These are phyloP conservation scores for Drosophila formosana DNA, from an alignment of 2,888 invertebrate genomes.

Conservation along the genomic window DNA sequence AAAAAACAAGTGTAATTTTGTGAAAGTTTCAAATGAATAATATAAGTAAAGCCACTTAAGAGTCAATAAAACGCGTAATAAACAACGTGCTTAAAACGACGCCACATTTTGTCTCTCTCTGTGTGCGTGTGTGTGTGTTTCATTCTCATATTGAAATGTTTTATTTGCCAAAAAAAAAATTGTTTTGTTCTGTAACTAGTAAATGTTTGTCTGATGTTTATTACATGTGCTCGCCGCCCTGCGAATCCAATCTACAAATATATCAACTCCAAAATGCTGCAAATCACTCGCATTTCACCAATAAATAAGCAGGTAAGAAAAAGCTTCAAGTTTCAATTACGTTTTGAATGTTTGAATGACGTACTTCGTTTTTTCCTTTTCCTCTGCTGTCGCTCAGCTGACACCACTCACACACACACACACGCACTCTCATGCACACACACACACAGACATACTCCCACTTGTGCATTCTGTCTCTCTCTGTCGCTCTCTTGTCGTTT, in stretches of 20 bases:
- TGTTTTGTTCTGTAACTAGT: slow-evolving; percentile 32
- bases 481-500: slow-evolving; percentile 16
- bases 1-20: slow-evolving; percentile 49
- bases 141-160: slow-evolving; percentile 18
- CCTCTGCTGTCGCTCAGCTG: slow-evolving; percentile 47
- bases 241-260: slow-evolving; percentile 34
- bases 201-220: slow-evolving; percentile 51
- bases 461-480: slow-evolving; percentile 29
- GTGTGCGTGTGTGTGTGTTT: slow-evolving; percentile 11
- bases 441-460: slow-evolving; percentile 6
- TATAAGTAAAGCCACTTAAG: slow-evolving; percentile 14
- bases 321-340: slow-evolving; percentile 21
- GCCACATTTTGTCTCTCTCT: slow-evolving; percentile 9
- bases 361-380: slow-evolving; percentile 22
- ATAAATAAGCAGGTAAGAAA: slow-evolving; percentile 49
- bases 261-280: slow-evolving; percentile 33
- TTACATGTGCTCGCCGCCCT: slow-evolving; percentile 59
- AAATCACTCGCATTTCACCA: slow-evolving; percentile 18
- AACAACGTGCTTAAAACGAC: slow-evolving; percentile 15
- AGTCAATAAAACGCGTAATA: slow-evolving; percentile 8
- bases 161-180: slow-evolving; percentile 5
- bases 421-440: slow-evolving; percentile 14
- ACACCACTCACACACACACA: slow-evolving; percentile 26
- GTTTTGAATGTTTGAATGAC: slow-evolving; percentile 33
- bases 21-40: slow-evolving; percentile 47